Percentiles rank a stretch among this genome's conserved stretches.
Conservation (phyloP, 1,140 invertebrate genomes). For the Trigoniulus corallinus region DNA sequence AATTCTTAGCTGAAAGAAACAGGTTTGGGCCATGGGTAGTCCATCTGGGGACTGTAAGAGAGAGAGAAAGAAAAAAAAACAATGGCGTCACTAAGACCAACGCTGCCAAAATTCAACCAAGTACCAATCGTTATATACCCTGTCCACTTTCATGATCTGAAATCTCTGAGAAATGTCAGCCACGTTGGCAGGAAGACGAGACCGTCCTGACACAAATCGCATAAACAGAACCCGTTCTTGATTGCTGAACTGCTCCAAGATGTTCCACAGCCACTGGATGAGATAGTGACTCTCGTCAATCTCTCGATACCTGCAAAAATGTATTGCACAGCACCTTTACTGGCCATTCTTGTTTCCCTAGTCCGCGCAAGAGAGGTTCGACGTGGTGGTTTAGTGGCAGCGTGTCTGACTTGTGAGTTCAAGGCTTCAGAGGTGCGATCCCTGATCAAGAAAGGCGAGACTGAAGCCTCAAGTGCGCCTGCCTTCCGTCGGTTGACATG, state of each 20-base stretch:
- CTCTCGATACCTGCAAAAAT: slow-evolving; percentile 37
- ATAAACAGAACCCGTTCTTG: slow-evolving; percentile 47
- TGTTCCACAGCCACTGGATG: slow-evolving; percentile 46
- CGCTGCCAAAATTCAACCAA: no score
- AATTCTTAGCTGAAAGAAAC: slow-evolving; percentile 51
- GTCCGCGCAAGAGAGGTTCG: no score
- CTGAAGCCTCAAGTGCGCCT: no score
- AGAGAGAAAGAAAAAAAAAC: slow-evolving; percentile 10
- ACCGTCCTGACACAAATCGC: slow-evolving; percentile 47
- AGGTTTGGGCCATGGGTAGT: slow-evolving; percentile 47
- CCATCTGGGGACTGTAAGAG: slow-evolving; percentile 31
- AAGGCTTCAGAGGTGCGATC: no score
- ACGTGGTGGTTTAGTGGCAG: no score
- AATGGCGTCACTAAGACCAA: background rate
- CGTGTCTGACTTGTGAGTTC: no score
- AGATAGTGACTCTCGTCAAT: slow-evolving; percentile 41
- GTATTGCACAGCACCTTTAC: no score
- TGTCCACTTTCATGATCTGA: slow-evolving; percentile 36
- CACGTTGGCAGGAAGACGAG: slow-evolving; percentile 43
- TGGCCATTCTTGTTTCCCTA: no score
- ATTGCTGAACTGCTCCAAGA: slow-evolving; percentile 43
- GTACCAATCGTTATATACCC: slow-evolving; percentile 17
- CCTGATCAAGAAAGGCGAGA: no score
- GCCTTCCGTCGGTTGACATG: no score
- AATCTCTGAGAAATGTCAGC: slow-evolving; percentile 48